These are phyloP conservation scores for Torymus tubicola DNA, from an alignment of 2,888 invertebrate genomes.

Conservation along the genomic window DNA sequence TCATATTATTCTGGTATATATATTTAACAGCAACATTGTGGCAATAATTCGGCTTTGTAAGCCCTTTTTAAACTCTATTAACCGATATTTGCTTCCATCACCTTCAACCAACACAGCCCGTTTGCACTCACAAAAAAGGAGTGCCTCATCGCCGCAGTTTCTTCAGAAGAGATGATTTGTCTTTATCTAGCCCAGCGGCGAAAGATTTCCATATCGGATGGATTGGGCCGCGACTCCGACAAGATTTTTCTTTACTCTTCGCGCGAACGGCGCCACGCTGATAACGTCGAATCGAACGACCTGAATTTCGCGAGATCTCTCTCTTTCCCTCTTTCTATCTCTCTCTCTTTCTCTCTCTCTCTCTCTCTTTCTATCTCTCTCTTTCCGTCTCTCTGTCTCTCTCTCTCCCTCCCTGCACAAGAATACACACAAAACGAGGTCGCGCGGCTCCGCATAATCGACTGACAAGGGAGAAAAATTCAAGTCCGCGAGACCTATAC, in stretches of 20 bases:
- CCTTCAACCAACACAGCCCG: too few relatives aligned
- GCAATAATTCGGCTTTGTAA: too few relatives aligned
- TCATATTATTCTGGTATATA: too few relatives aligned
- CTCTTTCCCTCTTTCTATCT: neutral
- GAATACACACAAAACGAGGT: slow-evolving; percentile 1
- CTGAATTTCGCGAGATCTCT: slow-evolving; percentile 16
- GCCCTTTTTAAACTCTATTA: too few relatives aligned
- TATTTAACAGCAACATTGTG: too few relatives aligned
- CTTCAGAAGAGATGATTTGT: neutral
- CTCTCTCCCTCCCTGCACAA: neutral
- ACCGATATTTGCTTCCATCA: too few relatives aligned
- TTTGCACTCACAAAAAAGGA: neutral
- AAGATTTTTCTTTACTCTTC: slow-evolving; percentile 4
- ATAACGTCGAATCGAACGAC: slow-evolving; percentile 36
- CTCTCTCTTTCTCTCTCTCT: too few relatives aligned
- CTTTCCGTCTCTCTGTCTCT: too few relatives aligned
- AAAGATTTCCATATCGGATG: slow-evolving; percentile 37
- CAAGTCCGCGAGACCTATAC: too few relatives aligned
- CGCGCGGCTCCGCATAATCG: slow-evolving; percentile 1
- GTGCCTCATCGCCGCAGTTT: neutral
- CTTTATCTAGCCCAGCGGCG: slow-evolving; percentile 21
- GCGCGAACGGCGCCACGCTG: neutral
- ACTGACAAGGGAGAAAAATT: neutral
- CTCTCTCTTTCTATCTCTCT: too few relatives aligned
- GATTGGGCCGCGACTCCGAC: neutral